Evolutionary conservation across 2,113 vertebrate species (phyloP).

Genomic region (Percopsis transmontana): DNA sequence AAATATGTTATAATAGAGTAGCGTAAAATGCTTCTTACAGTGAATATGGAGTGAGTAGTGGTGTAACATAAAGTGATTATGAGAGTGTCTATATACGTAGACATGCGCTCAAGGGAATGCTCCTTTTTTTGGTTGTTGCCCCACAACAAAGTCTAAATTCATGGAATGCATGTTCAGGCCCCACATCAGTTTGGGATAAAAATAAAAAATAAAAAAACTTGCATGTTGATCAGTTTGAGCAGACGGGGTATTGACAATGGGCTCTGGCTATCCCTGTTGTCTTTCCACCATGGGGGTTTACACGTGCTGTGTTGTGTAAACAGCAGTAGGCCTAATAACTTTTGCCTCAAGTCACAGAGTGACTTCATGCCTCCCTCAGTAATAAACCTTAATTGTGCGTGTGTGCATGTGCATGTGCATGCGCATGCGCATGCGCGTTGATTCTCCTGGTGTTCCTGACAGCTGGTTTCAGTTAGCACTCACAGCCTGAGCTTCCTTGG

Average conservation of each 20-base stretch:
- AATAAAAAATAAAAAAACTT: too few species aligned
- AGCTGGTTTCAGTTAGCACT: constrained; percentile 76
- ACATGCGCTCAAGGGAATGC: background rate
- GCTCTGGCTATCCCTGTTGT: background rate
- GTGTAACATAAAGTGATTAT: too few species aligned
- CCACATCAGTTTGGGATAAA: background rate
- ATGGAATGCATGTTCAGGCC: background rate
- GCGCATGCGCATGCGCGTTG: constrained; percentile 24
- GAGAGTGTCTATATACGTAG: too few species aligned
- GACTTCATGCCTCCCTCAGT: constrained; percentile 60
- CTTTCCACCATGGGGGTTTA: background rate
- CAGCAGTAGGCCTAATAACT: constrained; percentile 39
- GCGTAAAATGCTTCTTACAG: too few species aligned
- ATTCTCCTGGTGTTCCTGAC: constrained; percentile 42
- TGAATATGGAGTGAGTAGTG: too few species aligned
- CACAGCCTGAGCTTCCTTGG: constrained; percentile 70
- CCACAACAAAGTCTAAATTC: background rate
- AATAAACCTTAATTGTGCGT: constrained; percentile 59
- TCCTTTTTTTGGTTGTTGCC: too few species aligned
- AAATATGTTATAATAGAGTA: too few species aligned
- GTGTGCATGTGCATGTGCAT: constrained; percentile 25
- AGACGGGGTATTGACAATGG: background rate
- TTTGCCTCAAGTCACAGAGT: constrained; percentile 38
- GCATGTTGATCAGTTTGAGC: background rate
- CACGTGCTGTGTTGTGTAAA: constrained; percentile 28